Evolutionary conservation across 2,113 vertebrate genomes (phyloP), one percentile per base, ranked within the genome.

Genomic region (Andinoacara biseriatus): DNA sequence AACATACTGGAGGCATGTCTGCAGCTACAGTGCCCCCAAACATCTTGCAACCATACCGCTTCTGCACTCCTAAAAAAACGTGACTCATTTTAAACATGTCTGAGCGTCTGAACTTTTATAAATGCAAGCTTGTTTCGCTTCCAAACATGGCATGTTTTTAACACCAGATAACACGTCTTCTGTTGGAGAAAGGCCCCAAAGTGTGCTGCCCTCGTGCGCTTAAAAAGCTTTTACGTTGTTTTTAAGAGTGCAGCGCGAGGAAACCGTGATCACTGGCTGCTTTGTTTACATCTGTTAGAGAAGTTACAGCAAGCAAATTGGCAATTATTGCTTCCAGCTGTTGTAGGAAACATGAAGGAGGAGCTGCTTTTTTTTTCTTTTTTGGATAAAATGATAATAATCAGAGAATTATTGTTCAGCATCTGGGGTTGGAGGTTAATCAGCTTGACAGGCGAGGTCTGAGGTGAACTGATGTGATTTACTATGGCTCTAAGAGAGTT

Each of bases 31-130:
- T n/a, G 76, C 58, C 74, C 57, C 5, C 75, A 76, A 62, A 90
- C 91, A 91, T 91, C 83, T 93, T 89, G 88, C 33, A 10, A 3
- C 63, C 89, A 93, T n/a, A 78, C 84, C 56, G 40, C 67, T 78
- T 58, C 54, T 76, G 18, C 35, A n/a, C 54, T 60, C 20, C 65
- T 60, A 33, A 87, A 80, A 58, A 18, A 0, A 46, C 1, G 1
- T 18, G 46, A 87, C 59, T 82, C 72, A 78, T 13, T 74, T 74
- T 54, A 2, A 40, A 83, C 63, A 56, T 0, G 58, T 76, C 79
- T 26, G 15, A 38, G 20, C 10, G 8, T 26, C 11, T 26, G 65
- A 38, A 52, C 24, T 22, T 38, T 38, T 62, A 11, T 61, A 35
- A 61, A 61, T 5, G 18, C 40, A 69, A 49, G 63, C 40, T 29